Evolutionary conservation across 1,140 invertebrate species (phyloP).

Genomic region (Colletes gigas): DNA sequence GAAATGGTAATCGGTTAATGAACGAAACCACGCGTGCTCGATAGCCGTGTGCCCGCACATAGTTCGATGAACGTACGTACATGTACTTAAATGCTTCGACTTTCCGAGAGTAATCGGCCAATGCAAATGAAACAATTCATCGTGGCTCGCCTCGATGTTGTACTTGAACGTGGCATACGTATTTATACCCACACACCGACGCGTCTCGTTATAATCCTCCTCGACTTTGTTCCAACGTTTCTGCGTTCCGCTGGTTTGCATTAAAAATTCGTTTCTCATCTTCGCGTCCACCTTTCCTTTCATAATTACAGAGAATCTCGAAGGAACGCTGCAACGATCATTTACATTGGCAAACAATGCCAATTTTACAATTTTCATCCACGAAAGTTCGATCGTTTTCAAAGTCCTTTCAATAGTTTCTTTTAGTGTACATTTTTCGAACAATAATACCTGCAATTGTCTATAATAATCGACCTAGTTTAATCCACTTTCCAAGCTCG

Average conservation of each 20-base stretch:
- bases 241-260: background rate
- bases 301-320: background rate
- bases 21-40: constrained; percentile 25
- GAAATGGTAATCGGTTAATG: background rate
- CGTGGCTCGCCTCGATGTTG: constrained; percentile 10
- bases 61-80: constrained; percentile 48
- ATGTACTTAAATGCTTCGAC: constrained; percentile 52
- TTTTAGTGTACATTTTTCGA: too few relatives aligned
- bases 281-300: background rate
- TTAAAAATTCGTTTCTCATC: background rate
- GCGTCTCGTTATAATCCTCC: too few relatives aligned
- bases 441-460: too few relatives aligned
- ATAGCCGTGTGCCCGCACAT: constrained; percentile 1
- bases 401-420: too few relatives aligned
- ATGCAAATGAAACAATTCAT: constrained; percentile 41
- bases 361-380: too few relatives aligned
- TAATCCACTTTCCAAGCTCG: too few relatives aligned
- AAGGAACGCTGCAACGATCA: background rate
- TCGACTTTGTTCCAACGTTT: background rate
- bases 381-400: too few relatives aligned
- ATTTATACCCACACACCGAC: background rate
- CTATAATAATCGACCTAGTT: too few relatives aligned
- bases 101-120: constrained; percentile 36
- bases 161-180: constrained; percentile 22
- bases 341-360: too few relatives aligned